Conservation (phyloP, 2,113 vertebrate genomes). For the Callipepla squamata region DNA sequence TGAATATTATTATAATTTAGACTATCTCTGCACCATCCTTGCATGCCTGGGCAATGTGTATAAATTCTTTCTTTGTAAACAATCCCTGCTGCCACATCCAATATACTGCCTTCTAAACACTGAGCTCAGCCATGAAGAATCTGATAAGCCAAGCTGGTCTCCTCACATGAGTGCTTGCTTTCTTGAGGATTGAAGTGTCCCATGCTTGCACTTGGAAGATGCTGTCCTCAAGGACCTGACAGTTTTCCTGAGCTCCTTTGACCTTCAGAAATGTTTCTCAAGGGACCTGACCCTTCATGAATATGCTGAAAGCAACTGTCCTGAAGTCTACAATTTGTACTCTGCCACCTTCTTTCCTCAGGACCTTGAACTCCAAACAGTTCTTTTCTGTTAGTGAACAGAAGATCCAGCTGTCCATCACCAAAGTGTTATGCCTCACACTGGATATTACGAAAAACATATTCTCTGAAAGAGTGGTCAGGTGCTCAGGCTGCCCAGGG, state of each 20-base stretch:
- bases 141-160: background rate
- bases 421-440: too few relatives aligned
- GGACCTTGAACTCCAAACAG: background rate
- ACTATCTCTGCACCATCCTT: background rate
- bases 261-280: background rate
- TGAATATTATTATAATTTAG: background rate
- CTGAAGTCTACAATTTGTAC: background rate
- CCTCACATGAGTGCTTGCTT: background rate
- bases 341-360: background rate
- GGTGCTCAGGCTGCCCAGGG: too few relatives aligned
- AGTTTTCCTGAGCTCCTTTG: background rate
- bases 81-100: background rate
- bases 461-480: too few relatives aligned
- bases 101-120: background rate
- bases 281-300: background rate
- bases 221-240: background rate
- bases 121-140: background rate
- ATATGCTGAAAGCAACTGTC: background rate
- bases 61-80: background rate
- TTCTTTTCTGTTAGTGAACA: background rate
- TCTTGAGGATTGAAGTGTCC: background rate
- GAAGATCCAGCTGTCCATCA: background rate
- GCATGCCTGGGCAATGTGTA: background rate
- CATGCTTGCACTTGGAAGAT: background rate
- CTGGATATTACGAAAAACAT: too few relatives aligned